Evolutionary conservation across 2,797 vertebrate genomes (phyloP), one percentile per base, ranked within the genome.

Genomic region (Caiman crocodilus): DNA sequence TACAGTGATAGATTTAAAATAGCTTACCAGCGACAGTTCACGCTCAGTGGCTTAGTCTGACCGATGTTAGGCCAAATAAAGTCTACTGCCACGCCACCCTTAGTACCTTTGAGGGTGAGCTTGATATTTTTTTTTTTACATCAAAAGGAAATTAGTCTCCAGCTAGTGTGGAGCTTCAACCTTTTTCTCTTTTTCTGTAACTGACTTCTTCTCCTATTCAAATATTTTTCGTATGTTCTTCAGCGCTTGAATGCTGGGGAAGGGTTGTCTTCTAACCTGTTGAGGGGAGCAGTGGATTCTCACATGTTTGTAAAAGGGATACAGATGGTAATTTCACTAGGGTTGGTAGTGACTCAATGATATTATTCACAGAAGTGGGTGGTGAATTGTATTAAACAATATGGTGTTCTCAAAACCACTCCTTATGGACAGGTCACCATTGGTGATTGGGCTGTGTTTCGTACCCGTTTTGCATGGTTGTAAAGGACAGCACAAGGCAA

Each of bases 1-100:
- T 77, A 67, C 78, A 85, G 86, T 3, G 2, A 91, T 87, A 82
- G 78, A 85, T 94, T 94, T 88, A 95, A 87, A 94, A 85, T 35
- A 88, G 84, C 71, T 82, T 71, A 89, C 78, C 80, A 91, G 67
- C 50, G 93, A 89, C 50, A 92, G 92, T 92, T 50, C 90, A 82
- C 10, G 20, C 86, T 83, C 67, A 79, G 89, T 60, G 78, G 88
- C 87, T 76, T 94, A 78, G 42, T 56, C 59, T 11, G 42, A 23
- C 30, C 35, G 23, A 78, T 35, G 23, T 32, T 42, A 42, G 16
- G 60, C 30, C 58, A 35, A 61, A 26, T 23, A 17, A 25, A 42
- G 58, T 60, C 35, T 55, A 11, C 77, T 82, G 77, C 12, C 25
- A 35, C 35, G 77, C 12, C 42, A 50, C 42, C 42, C 76, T 50